A percentile compares a stretch with the other conserved stretches of the same genome.
These are phyloP conservation scores for Malurus elegans DNA, from an alignment of 2,113 vertebrate genomes.

Conservation along the genomic window DNA sequence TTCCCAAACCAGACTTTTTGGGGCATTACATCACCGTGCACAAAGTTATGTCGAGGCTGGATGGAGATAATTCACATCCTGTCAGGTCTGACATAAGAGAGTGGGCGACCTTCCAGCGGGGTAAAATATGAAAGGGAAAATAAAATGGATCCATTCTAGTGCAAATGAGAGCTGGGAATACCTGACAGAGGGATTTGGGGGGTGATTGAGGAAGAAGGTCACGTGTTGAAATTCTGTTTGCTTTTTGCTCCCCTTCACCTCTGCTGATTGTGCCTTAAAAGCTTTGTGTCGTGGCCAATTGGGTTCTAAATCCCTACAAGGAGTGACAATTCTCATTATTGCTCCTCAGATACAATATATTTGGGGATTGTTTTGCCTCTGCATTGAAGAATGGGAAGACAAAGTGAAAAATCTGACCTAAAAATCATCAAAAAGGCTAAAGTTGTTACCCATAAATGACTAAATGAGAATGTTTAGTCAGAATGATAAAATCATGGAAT, in stretches of 20 bases:
- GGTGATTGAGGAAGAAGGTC: neutral
- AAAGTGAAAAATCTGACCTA: neutral
- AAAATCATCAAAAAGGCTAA: neutral
- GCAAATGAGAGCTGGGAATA: neutral
- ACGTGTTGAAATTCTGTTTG: neutral
- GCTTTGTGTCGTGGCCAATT: neutral
- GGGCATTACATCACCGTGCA: slow-evolving; percentile 27
- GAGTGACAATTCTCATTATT: neutral
- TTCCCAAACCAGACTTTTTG: neutral
- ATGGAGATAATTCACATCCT: slow-evolving; percentile 60
- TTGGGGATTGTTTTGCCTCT: neutral
- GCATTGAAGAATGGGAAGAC: neutral
- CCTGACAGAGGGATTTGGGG: neutral
- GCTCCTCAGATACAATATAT: neutral
- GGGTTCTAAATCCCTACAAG: neutral
- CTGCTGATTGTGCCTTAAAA: neutral
- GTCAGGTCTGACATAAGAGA: slow-evolving; percentile 31
- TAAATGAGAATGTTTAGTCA: fast-evolving
- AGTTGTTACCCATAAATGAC: neutral
- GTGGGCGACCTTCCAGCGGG: slow-evolving; percentile 30
- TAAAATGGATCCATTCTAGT: slow-evolving; percentile 25
- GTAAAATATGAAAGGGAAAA: slow-evolving; percentile 53
- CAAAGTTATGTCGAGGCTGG: slow-evolving; percentile 34
- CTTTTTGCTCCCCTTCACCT: neutral
- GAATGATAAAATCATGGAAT: fast-evolving